A percentile compares a stretch with the other conserved stretches of the same genome.
Evolutionary conservation across 2,113 vertebrate species (phyloP).

Genomic region (Oncorhynchus masou): DNA sequence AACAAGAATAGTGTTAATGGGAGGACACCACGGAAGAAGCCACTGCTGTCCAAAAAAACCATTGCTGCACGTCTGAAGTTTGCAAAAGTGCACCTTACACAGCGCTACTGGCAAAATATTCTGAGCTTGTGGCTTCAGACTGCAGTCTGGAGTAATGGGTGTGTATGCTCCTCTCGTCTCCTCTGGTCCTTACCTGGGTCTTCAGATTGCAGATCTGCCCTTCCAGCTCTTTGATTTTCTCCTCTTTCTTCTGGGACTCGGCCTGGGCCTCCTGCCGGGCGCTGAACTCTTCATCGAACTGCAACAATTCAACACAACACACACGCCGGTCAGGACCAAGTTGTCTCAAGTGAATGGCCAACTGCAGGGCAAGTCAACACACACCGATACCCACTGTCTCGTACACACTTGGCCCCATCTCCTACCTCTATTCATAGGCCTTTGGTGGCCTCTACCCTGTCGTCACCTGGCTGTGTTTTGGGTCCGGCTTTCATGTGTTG

Average conservation of each 20-base stretch:
- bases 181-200: conserved; percentile 80
- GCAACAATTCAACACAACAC: conserved; percentile 63
- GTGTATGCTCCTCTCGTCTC: conserved; percentile 5
- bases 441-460: conserved; percentile 26
- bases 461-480: conserved; percentile 55
- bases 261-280: conserved; percentile 93
- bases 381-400: conserved; percentile 1
- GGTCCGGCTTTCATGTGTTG: conserved; percentile 53
- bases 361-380: conserved; percentile 40
- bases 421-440: conserved; percentile 46
- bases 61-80: no score
- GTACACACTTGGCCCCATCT: conserved; percentile 20
- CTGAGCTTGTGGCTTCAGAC: conserved; percentile 21
- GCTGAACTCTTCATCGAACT: conserved; percentile 98
- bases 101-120: no score
- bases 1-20: no score
- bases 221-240: conserved; percentile 95
- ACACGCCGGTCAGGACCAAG: conserved; percentile 35
- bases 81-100: no score
- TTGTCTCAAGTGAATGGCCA: conserved; percentile 52
- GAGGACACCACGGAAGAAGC: no score
- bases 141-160: conserved; percentile 1
- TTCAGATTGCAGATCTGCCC: conserved; percentile 84
- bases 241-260: conserved; percentile 90
- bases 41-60: no score